These are phyloP conservation scores for Podilymbus podiceps DNA, from an alignment of 2,113 vertebrate genomes.

Conservation along the genomic window DNA sequence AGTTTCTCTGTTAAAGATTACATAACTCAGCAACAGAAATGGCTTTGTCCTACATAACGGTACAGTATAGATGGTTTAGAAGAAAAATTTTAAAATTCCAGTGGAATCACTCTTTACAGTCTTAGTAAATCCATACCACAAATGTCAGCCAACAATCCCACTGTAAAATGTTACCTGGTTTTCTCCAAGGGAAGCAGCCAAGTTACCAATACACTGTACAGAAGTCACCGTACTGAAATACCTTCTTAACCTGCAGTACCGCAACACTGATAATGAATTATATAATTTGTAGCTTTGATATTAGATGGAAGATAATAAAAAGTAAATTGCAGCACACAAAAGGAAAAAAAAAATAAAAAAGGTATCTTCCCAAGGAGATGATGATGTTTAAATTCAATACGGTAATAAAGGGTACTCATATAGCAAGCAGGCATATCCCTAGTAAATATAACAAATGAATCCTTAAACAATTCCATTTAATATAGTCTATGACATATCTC, in stretches of 20 bases:
- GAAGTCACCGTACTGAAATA: neutral
- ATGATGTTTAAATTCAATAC: neutral
- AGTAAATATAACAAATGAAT: constrained; percentile 20
- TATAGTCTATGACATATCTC: neutral
- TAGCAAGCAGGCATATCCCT: neutral
- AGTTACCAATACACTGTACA: accelerated
- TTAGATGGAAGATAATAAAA: constrained; percentile 9
- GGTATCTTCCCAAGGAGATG: neutral
- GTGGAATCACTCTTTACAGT: neutral
- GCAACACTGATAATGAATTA: neutral
- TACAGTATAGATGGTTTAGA: neutral
- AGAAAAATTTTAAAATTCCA: neutral
- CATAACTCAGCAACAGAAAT: neutral
- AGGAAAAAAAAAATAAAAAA: neutral
- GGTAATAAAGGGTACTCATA: neutral
- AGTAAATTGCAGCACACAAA: neutral
- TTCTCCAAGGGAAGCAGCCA: neutral
- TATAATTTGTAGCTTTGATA: neutral
- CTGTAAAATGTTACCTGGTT: neutral
- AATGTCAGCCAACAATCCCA: neutral
- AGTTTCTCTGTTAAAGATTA: neutral
- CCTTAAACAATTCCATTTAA: constrained; percentile 22
- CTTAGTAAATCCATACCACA: neutral
- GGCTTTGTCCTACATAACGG: neutral
- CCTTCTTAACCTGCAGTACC: neutral